phyloP scores from a whole-genome alignment of 53 echinoderm and acorn worm genomes.

The Paelopatides confundens region DNA sequence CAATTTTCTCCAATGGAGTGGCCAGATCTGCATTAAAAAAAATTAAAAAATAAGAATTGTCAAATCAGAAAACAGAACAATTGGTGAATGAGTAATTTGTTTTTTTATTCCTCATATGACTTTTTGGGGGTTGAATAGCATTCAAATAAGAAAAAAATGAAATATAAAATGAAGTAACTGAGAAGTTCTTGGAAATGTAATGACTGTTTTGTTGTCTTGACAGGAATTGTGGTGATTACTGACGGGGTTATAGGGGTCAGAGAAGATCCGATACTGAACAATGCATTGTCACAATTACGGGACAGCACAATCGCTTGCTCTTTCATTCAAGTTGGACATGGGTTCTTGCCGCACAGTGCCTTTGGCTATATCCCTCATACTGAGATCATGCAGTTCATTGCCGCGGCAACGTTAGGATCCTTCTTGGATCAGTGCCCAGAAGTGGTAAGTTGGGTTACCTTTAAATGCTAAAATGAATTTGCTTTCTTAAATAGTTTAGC shows the following conservation, averaged over 20 bases:
- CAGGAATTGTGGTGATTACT: constrained; percentile 90
- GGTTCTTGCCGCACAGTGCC: constrained; percentile 91
- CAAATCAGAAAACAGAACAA: no score
- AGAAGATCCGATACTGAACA: constrained; percentile 75
- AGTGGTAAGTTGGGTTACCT: constrained; percentile 63
- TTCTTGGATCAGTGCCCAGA: constrained; percentile 88
- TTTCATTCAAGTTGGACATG: constrained; percentile 94
- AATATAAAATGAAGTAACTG: no score
- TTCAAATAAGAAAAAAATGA: no score
- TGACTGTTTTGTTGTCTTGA: not conserved
- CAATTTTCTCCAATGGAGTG: no score
- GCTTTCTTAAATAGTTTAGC: not conserved
- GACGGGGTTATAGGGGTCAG: constrained; percentile 90
- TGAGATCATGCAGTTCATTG: constrained; percentile 99
- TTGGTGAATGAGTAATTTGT: no score
- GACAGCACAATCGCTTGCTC: constrained; percentile 94
- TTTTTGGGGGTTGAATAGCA: no score
- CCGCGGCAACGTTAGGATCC: constrained; percentile 93
- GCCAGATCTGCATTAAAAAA: no score
- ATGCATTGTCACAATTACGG: constrained; percentile 75
- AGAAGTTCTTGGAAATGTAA: no score
- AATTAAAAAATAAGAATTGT: no score
- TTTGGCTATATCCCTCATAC: constrained; percentile 98
- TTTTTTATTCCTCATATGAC: no score
- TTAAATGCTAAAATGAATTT: not conserved